Evolutionary conservation across 2,797 vertebrate species (phyloP).

Genomic region (Galago senegalensis): DNA sequence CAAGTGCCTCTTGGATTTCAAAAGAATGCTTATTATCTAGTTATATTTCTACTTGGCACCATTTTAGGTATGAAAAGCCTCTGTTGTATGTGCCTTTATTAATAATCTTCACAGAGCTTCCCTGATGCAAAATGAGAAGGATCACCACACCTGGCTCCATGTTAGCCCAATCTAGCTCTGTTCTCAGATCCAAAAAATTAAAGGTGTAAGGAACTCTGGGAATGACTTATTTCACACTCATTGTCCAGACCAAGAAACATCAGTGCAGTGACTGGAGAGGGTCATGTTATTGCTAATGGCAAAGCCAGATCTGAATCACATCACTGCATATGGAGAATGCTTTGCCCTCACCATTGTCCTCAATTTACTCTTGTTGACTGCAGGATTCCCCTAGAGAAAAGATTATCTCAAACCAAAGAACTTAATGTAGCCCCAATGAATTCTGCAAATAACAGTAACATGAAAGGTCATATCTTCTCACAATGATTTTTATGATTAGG

Average conservation of each 20-base stretch:
- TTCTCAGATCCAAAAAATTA: neutral
- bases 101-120: neutral
- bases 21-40: slow-evolving; percentile 3
- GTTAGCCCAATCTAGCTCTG: neutral
- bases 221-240: neutral
- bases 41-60: neutral
- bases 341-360: neutral
- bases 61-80: neutral
- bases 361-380: neutral
- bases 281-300: neutral
- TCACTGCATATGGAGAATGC: neutral
- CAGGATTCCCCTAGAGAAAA: slow-evolving; percentile 1
- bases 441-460: neutral
- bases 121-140: neutral
- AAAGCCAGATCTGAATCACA: neutral
- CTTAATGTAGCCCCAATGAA: neutral
- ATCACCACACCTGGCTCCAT: neutral
- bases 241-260: neutral
- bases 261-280: neutral
- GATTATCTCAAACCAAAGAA: neutral
- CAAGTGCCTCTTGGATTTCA: neutral
- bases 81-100: neutral
- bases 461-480: neutral
- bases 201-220: neutral
- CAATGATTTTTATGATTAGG: neutral